These are phyloP conservation scores for Drosophila cardini DNA, from an alignment of 1,140 invertebrate genomes.

Conservation along the genomic window DNA sequence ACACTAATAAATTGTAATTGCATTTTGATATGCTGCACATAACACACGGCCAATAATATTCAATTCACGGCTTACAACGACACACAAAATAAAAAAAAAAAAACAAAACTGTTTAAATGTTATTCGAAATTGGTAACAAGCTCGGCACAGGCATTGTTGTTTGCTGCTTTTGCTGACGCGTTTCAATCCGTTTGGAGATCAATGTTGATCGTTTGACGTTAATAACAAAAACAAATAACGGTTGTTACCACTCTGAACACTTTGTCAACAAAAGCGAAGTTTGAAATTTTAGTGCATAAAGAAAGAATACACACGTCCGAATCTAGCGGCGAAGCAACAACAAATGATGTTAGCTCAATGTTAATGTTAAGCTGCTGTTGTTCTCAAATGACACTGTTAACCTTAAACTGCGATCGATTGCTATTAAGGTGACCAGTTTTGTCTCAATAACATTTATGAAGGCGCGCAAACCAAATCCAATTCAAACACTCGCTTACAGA, in stretches of 20 bases:
- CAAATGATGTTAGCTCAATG: constrained; percentile 35
- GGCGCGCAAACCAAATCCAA: constrained; percentile 9
- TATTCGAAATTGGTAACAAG: constrained; percentile 36
- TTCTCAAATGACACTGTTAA: constrained; percentile 42
- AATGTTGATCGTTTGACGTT: constrained; percentile 5
- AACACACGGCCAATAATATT: constrained; percentile 11
- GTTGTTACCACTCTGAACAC: constrained; percentile 9
- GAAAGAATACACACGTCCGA: constrained; percentile 28
- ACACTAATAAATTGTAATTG: constrained; percentile 41
- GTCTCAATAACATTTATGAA: neutral
- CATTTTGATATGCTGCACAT: constrained; percentile 56
- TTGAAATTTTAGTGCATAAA: constrained; percentile 26
- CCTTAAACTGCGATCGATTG: constrained; percentile 26
- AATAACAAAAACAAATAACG: constrained; percentile 40
- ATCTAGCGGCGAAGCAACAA: constrained; percentile 46
- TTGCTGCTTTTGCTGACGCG: neutral
- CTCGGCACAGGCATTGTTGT: constrained; percentile 29
- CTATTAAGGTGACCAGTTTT: constrained; percentile 22
- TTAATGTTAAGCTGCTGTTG: constrained; percentile 45
- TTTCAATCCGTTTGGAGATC: constrained; percentile 6
- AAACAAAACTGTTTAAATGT: neutral
- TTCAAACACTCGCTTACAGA: neutral
- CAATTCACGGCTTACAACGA: constrained; percentile 31
- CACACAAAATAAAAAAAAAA: neutral
- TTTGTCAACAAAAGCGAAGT: constrained; percentile 31